Percentiles rank a stretch among this genome's conserved stretches.
These are phyloP conservation scores for Tiliqua scincoides DNA, from an alignment of 2,113 vertebrate species.

Conservation along the genomic window DNA sequence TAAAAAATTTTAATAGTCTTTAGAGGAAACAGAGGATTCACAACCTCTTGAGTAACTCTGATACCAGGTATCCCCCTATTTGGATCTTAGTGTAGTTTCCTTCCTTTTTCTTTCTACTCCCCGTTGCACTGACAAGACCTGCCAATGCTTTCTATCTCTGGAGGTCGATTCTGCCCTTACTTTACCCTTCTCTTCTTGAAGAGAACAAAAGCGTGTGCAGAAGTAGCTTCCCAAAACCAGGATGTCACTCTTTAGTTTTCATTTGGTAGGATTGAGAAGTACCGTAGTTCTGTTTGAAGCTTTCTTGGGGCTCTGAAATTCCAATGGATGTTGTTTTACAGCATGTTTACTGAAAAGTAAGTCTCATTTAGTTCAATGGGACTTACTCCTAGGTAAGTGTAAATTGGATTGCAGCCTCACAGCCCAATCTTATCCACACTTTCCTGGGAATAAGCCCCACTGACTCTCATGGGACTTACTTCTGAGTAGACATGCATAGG, in stretches of 20 bases:
- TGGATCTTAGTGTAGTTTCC: background rate
- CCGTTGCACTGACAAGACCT: background rate
- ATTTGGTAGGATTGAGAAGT: background rate
- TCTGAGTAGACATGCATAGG: too few species aligned
- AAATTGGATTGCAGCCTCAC: too few species aligned
- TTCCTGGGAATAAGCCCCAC: too few species aligned
- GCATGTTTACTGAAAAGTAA: too few species aligned
- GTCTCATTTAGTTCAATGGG: too few species aligned
- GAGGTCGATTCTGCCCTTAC: background rate
- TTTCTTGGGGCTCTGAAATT: background rate
- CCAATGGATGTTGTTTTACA: background rate
- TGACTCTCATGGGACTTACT: too few species aligned
- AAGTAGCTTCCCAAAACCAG: background rate
- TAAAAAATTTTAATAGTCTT: too few species aligned
- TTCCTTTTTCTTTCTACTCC: background rate
- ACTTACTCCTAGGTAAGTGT: too few species aligned
- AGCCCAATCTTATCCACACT: too few species aligned
- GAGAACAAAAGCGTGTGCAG: background rate
- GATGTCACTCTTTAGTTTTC: too few species aligned
- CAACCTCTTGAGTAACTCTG: background rate
- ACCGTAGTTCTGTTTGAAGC: background rate
- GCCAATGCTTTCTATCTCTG: background rate
- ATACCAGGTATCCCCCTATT: background rate
- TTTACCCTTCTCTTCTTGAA: background rate
- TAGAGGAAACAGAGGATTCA: background rate